Percentiles rank a stretch among this genome's conserved stretches.
Evolutionary conservation across 2,888 invertebrate genomes (phyloP).

Genomic region (Ormyrus rosae): DNA sequence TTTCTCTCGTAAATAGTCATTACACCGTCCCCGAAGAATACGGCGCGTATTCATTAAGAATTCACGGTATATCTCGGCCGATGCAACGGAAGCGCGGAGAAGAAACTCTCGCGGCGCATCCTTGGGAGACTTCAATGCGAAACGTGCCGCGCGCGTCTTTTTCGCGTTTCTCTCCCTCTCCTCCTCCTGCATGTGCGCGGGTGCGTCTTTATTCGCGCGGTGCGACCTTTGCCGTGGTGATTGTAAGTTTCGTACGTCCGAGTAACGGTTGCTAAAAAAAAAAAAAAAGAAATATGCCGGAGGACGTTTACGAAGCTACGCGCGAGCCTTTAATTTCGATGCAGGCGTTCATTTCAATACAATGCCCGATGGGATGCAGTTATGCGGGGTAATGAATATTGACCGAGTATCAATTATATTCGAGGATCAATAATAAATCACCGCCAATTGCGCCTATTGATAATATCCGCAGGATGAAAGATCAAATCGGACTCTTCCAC

Average conservation of each 20-base stretch:
- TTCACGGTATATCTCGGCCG: slow-evolving; percentile 35
- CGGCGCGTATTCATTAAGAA: background rate
- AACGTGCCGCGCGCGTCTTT: slow-evolving; percentile 4
- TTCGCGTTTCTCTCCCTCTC: background rate
- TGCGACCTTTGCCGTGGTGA: no score
- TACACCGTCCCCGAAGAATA: background rate
- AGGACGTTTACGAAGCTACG: no score
- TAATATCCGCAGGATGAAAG: no score
- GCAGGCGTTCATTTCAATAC: no score
- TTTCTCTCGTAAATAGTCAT: slow-evolving; percentile 1
- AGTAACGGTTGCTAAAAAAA: background rate
- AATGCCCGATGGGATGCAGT: no score
- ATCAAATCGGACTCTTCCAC: no score
- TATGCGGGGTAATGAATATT: no score
- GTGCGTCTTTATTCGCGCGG: background rate
- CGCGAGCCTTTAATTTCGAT: no score
- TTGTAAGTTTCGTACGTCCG: background rate
- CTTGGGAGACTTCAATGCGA: slow-evolving; percentile 47
- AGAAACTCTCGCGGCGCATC: slow-evolving; percentile 38
- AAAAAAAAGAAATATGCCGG: background rate
- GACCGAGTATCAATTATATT: no score
- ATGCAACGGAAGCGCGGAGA: slow-evolving; percentile 39
- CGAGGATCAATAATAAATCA: no score
- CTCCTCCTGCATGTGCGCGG: no score
- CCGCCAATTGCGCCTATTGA: no score